These are phyloP conservation scores for Psittacus erithacus DNA, from an alignment of 2,113 vertebrate genomes.

Conservation along the genomic window DNA sequence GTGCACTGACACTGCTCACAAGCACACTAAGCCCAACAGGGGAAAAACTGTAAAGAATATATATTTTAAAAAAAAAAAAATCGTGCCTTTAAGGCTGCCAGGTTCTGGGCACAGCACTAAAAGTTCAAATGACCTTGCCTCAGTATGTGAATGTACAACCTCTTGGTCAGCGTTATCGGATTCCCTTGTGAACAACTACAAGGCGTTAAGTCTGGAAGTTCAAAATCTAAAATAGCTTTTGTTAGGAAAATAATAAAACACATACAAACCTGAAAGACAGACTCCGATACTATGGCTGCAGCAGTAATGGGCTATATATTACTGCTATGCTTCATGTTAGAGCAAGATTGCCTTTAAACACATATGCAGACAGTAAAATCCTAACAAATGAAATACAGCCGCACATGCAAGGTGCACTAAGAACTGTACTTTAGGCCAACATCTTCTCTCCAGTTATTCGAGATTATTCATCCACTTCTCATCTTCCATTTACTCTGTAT, in stretches of 20 bases:
- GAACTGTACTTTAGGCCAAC: not conserved
- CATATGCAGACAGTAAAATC: not conserved
- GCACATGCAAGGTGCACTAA: not conserved
- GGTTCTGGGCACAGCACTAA: not conserved
- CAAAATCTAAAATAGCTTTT: not conserved
- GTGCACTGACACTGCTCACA: not conserved
- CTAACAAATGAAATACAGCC: not conserved
- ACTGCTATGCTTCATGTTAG: not conserved
- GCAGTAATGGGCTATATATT: not conserved
- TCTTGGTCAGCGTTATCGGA: not conserved
- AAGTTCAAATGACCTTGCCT: constrained; percentile 5
- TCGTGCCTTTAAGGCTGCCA: not conserved
- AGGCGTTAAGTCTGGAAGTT: not conserved
- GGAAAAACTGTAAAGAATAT: not conserved
- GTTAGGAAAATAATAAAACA: constrained; percentile 11
- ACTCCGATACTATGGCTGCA: not conserved
- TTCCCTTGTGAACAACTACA: not conserved
- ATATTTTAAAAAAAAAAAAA: not conserved
- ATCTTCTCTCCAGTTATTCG: not conserved
- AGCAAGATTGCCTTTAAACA: not conserved
- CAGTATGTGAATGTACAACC: not conserved
- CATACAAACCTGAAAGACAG: not conserved
- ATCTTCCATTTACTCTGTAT: not conserved
- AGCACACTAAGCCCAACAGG: not conserved
- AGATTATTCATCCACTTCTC: not conserved